phyloP scores from a whole-genome alignment of 1,140 invertebrate species.

The Pseudomyrmex concolor region DNA sequence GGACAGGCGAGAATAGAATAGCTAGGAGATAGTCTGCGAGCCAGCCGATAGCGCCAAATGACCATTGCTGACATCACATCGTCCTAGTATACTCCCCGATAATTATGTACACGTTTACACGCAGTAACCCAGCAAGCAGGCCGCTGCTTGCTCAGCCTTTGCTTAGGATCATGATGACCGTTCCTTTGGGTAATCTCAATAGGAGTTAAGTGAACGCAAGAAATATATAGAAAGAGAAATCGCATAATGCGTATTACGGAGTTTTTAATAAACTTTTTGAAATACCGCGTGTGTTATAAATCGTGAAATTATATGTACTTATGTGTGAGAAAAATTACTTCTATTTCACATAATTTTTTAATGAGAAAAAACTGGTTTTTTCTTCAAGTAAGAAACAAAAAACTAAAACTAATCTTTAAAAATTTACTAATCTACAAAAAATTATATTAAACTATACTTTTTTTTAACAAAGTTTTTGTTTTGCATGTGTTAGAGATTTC shows the following conservation, averaged over 20 bases:
- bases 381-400: too few relatives aligned
- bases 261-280: too few relatives aligned
- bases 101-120: slow-evolving; percentile 79
- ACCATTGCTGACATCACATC: slow-evolving; percentile 77
- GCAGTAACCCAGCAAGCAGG: slow-evolving; percentile 47
- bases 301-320: too few relatives aligned
- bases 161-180: slow-evolving; percentile 78
- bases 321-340: too few relatives aligned
- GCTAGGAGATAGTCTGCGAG: slow-evolving; percentile 72
- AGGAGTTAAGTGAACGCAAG: slow-evolving; percentile 27
- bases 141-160: slow-evolving; percentile 80
- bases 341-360: too few relatives aligned
- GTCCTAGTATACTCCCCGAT: slow-evolving; percentile 76
- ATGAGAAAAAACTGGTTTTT: too few relatives aligned
- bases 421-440: too few relatives aligned
- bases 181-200: slow-evolving; percentile 47
- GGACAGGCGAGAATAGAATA: slow-evolving; percentile 70
- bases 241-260: too few relatives aligned
- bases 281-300: too few relatives aligned
- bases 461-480: too few relatives aligned
- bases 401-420: too few relatives aligned
- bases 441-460: too few relatives aligned
- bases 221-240: background rate
- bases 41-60: slow-evolving; percentile 76
- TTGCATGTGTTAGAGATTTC: background rate